A percentile compares a stretch with the other conserved stretches of the same genome.
phyloP scores from a whole-genome alignment of 2,797 vertebrate genomes.

The Taeniopygia guttata region DNA sequence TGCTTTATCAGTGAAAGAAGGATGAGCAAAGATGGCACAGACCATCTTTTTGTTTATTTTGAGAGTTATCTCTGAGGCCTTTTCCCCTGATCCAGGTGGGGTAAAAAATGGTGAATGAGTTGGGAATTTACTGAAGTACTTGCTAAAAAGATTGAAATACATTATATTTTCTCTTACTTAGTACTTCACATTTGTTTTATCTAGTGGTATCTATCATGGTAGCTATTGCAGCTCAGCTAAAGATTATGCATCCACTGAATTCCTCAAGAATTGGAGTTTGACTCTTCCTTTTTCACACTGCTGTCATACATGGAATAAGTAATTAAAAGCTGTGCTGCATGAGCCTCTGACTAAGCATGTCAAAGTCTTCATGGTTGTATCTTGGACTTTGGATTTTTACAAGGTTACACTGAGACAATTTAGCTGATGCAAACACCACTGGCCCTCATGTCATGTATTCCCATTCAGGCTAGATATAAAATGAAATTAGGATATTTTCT shows the following conservation, averaged over 20 bases:
- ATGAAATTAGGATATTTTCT: not conserved
- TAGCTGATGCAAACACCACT: not conserved
- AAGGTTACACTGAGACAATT: not conserved
- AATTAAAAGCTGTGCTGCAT: not conserved
- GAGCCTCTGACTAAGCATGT: not conserved
- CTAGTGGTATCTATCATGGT: not conserved
- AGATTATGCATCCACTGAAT: not conserved
- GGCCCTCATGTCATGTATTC: rapidly evolving
- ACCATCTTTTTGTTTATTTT: not conserved
- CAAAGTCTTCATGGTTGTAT: not conserved
- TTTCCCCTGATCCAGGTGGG: rapidly evolving
- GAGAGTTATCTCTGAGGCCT: not conserved
- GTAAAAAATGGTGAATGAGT: not conserved
- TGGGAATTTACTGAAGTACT: not conserved
- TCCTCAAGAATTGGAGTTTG: not conserved
- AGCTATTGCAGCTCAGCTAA: not conserved
- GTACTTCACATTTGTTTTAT: not conserved
- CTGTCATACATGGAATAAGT: not conserved
- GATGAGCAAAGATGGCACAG: not conserved
- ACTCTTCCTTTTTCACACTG: not conserved
- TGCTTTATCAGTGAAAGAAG: not conserved
- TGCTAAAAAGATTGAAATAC: not conserved
- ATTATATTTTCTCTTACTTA: not conserved
- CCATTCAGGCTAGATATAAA: not conserved
- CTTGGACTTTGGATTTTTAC: not conserved